Percentiles rank a stretch among this genome's conserved stretches.
These are phyloP conservation scores for Tenodera sinensis DNA, from an alignment of 2,888 invertebrate species.

Conservation along the genomic window DNA sequence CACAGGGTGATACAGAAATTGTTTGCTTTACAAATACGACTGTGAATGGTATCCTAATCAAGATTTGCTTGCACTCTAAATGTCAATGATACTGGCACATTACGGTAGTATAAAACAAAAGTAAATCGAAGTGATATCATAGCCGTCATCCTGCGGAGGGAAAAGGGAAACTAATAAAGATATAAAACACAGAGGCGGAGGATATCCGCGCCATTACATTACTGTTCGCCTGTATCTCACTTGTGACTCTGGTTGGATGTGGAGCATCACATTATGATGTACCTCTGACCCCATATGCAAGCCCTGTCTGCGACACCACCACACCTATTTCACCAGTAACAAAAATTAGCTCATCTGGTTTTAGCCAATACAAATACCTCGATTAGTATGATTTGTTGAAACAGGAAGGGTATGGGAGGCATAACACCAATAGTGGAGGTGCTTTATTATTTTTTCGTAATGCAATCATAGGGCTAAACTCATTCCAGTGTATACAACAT, in stretches of 20 bases:
- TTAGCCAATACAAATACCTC: neutral
- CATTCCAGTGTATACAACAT: neutral
- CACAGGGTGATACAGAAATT: no score
- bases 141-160: no score
- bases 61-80: no score
- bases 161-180: no score
- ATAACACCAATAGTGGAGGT: neutral
- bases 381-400: neutral
- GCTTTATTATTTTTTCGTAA: neutral
- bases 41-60: no score
- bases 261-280: neutral
- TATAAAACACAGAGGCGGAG: no score
- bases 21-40: no score
- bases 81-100: no score
- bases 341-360: neutral
- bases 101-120: no score
- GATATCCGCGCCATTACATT: no score
- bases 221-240: neutral
- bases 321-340: neutral
- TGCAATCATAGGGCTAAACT: neutral
- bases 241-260: neutral
- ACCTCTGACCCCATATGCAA: neutral
- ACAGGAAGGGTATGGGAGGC: neutral
- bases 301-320: neutral
- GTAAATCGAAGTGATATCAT: no score